Evolutionary conservation across 2,797 vertebrate genomes (phyloP).

Genomic region (Sparidentex hasta): DNA sequence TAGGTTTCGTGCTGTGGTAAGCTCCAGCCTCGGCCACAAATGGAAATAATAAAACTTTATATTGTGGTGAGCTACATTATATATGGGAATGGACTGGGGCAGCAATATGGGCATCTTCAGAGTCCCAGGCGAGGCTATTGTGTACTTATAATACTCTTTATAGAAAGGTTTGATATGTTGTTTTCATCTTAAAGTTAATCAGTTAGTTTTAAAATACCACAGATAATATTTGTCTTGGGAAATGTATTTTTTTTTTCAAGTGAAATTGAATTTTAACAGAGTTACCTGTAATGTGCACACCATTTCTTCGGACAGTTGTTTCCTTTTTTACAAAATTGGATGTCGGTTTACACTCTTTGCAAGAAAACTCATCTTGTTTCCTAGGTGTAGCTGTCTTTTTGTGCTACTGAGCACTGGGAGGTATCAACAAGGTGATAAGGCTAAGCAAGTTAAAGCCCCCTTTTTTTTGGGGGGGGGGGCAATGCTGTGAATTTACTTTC

Average conservation of each 20-base stretch:
- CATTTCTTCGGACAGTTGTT: constrained; percentile 3
- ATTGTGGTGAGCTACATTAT: constrained; percentile 34
- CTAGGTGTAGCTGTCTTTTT: neutral
- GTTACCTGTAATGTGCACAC: neutral
- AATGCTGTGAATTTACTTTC: constrained; percentile 13
- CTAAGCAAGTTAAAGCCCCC: constrained; percentile 1
- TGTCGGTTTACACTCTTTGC: neutral
- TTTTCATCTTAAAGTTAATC: constrained; percentile 2
- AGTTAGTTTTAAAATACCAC: neutral
- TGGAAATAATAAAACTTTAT: constrained; percentile 56
- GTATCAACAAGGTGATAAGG: neutral
- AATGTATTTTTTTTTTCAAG: neutral
- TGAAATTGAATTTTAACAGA: neutral
- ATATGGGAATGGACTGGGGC: constrained; percentile 27
- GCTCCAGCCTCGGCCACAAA: constrained; percentile 32
- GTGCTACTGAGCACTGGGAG: neutral
- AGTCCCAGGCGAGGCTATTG: constrained; percentile 11
- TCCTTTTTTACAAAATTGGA: neutral
- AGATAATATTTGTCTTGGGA: neutral
- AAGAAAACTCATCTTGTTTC: neutral
- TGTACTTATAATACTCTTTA: neutral
- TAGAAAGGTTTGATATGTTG: neutral
- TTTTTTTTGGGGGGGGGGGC: too few species aligned
- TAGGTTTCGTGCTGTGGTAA: constrained; percentile 45
- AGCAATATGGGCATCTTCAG: neutral